Evolutionary conservation across 1,140 invertebrate genomes (phyloP).

Genomic region (Drosophila asahinai): DNA sequence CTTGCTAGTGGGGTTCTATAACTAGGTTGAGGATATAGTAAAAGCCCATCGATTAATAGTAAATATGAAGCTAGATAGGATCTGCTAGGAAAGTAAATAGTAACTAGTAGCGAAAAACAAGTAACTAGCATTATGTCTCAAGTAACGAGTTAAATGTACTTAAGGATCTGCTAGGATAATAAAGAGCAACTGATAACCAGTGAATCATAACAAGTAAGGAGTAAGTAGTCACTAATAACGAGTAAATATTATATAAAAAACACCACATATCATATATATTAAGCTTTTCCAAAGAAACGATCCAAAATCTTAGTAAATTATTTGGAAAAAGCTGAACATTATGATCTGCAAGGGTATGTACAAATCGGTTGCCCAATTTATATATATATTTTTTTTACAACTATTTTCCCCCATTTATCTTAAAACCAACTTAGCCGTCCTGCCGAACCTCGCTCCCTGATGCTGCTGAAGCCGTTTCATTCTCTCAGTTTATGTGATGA

Average conservation of each 20-base stretch:
- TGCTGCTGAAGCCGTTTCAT: constrained; percentile 11
- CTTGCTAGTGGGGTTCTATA: neutral
- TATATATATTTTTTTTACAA: neutral
- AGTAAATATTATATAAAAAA: neutral
- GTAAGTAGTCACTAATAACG: neutral
- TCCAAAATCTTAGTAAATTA: too few species aligned
- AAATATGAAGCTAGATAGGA: too few species aligned
- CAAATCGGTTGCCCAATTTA: neutral
- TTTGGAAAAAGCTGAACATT: too few species aligned
- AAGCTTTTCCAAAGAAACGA: too few species aligned
- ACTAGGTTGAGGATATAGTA: neutral
- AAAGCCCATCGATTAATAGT: neutral
- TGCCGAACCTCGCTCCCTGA: constrained; percentile 7
- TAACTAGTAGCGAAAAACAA: neutral
- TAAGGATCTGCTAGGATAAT: too few species aligned
- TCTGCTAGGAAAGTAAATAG: too few species aligned
- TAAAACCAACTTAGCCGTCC: constrained; percentile 22
- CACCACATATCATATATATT: too few species aligned
- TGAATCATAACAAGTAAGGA: too few species aligned
- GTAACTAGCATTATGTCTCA: too few species aligned
- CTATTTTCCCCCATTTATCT: neutral
- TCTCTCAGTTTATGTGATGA: constrained; percentile 3
- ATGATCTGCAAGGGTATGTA: neutral
- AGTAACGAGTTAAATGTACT: too few species aligned
- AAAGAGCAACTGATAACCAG: too few species aligned